These are phyloP conservation scores for Actinopyga echinites DNA, from an alignment of 53 echinoderm and acorn worm species.

Conservation along the genomic window DNA sequence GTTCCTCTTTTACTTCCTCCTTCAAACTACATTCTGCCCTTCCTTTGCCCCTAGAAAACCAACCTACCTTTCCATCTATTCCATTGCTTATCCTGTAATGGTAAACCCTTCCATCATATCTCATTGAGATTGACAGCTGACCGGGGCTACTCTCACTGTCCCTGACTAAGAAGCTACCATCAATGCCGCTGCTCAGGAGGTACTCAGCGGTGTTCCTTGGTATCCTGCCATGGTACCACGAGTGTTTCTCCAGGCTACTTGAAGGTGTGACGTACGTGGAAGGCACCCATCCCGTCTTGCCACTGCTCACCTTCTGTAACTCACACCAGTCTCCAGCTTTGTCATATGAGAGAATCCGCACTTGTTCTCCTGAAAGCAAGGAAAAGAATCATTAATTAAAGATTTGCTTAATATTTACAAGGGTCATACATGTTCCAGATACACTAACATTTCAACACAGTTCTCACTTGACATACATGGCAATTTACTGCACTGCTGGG, in stretches of 20 bases:
- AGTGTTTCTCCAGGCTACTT: conserved; percentile 96
- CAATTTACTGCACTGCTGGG: no score
- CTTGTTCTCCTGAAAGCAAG: conserved; percentile 71
- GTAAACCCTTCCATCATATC: conserved; percentile 91
- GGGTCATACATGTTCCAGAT: no score
- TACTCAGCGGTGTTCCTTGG: conserved; percentile 95
- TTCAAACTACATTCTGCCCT: no score
- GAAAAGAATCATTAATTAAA: no score
- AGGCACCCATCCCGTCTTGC: conserved; percentile 95
- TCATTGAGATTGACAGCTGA: conserved; percentile 92
- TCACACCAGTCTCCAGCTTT: conserved; percentile 95
- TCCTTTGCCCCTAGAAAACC: background rate
- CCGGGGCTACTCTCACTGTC: conserved; percentile 98
- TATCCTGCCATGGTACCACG: conserved; percentile 97
- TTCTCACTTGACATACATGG: no score
- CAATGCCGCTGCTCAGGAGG: conserved; percentile 96
- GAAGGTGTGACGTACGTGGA: conserved; percentile 85
- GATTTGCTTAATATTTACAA: no score
- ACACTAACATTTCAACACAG: no score
- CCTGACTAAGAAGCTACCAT: conserved; percentile 96
- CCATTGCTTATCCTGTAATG: conserved; percentile 95
- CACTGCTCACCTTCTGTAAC: conserved; percentile 72
- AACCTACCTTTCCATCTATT: conserved; percentile 80
- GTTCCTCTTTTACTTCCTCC: no score
- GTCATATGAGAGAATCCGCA: conserved; percentile 86